Percentiles rank a stretch among this genome's conserved stretches.
phyloP scores from a whole-genome alignment of 2,888 invertebrate species.

The Cantharis rufa region DNA sequence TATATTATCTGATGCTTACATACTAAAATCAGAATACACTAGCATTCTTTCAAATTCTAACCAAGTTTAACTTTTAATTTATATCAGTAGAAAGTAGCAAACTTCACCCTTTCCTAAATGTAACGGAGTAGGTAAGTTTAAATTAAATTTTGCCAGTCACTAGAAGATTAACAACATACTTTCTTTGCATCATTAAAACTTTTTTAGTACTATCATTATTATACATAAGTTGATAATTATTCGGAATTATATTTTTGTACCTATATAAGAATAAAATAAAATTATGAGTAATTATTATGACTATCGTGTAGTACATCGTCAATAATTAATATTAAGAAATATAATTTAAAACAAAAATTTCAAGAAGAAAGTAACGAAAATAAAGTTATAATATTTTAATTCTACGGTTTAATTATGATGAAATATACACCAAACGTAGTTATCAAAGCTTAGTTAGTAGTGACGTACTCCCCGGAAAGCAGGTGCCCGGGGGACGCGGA shows the following conservation, averaged over 20 bases:
- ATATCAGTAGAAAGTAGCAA: neutral
- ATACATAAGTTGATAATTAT: neutral
- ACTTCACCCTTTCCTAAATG: neutral
- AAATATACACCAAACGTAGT: no score
- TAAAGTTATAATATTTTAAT: no score
- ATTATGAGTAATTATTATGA: no score
- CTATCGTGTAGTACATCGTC: no score
- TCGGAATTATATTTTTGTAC: neutral
- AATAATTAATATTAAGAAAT: no score
- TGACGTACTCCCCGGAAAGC: no score
- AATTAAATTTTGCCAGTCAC: neutral
- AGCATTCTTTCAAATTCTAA: neutral
- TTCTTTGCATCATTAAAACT: neutral
- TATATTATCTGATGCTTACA: neutral
- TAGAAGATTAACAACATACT: neutral
- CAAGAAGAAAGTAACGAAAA: no score
- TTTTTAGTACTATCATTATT: neutral
- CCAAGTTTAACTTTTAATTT: neutral
- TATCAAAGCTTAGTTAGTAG: no score
- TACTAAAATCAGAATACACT: neutral
- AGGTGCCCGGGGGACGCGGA: no score
- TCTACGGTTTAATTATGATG: no score
- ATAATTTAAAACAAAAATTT: no score
- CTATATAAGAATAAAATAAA: no score
- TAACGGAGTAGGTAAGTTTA: neutral